Percentiles rank a stretch among this genome's conserved stretches.
phyloP scores from a whole-genome alignment of 2,888 invertebrate species.

The Chymomyza caudatula region DNA sequence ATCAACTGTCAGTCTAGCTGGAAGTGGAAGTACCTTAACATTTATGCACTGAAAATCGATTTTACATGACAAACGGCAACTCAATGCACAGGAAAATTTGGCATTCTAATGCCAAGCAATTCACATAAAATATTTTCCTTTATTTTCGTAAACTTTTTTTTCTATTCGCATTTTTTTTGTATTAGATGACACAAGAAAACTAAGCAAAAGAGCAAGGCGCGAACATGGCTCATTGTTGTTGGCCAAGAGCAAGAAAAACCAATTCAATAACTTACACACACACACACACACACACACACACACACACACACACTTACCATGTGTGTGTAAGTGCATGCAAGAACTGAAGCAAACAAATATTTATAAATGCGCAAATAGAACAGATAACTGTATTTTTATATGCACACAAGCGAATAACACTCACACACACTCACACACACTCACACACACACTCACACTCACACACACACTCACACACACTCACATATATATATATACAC shows the following conservation, averaged over 20 bases:
- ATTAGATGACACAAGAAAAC: conserved; percentile 21
- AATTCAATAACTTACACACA: conserved; percentile 55
- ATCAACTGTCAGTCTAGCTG: background rate
- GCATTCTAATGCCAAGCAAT: conserved; percentile 73
- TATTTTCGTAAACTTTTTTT: conserved; percentile 4
- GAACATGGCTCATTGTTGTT: background rate
- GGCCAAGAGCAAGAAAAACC: conserved; percentile 32
- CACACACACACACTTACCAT: conserved; percentile 2
- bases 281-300: conserved; percentile 22
- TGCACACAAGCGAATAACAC: conserved; percentile 44
- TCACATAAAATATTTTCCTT: conserved; percentile 39
- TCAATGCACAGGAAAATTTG: conserved; percentile 64
- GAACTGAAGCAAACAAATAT: conserved; percentile 67
- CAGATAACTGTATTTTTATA: conserved; percentile 72
- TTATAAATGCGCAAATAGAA: conserved; percentile 72
- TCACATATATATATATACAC: conserved; percentile 21
- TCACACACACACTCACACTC: conserved; percentile 26
- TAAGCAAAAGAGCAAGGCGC: conserved; percentile 54
- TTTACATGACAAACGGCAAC: conserved; percentile 2
- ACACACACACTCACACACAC: conserved; percentile 27
- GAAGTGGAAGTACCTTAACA: conserved; percentile 1
- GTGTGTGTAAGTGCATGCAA: conserved; percentile 56
- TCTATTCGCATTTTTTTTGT: background rate
- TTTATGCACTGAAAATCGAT: conserved; percentile 36
- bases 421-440: conserved; percentile 27